phyloP scores from a whole-genome alignment of 2,113 vertebrate species.

The Panthera uncia region DNA sequence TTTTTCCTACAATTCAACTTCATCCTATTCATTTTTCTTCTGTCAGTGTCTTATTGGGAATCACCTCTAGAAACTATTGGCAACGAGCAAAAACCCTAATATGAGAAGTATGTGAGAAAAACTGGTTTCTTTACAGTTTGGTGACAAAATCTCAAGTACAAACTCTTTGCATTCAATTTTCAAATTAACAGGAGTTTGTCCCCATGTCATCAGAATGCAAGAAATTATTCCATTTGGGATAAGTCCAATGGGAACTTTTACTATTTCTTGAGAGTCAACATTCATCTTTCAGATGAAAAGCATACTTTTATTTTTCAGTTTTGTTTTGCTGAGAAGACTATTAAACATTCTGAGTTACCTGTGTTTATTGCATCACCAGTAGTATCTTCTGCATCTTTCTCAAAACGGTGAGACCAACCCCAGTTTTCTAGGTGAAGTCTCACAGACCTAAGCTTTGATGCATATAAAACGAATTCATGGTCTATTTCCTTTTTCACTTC shows the following conservation, averaged over 20 bases:
- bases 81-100: not conserved
- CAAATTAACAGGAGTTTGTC: not conserved
- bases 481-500: not conserved
- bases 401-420: not conserved
- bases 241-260: not conserved
- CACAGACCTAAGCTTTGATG: not conserved
- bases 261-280: not conserved
- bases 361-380: not conserved
- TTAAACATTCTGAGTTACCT: not conserved
- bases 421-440: not conserved
- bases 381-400: not conserved
- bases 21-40: not conserved
- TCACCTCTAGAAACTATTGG: not conserved
- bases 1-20: not conserved
- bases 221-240: not conserved
- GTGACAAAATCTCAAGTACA: not conserved
- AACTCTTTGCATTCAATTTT: not conserved
- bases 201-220: not conserved
- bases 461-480: not conserved
- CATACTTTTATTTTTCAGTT: not conserved
- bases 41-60: not conserved
- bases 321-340: not conserved
- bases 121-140: not conserved
- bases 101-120: not conserved
- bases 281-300: not conserved